Evolutionary conservation across 1,140 invertebrate genomes (phyloP), one percentile per base, ranked within the genome.

Genomic region (Chironomus striatipennis): DNA sequence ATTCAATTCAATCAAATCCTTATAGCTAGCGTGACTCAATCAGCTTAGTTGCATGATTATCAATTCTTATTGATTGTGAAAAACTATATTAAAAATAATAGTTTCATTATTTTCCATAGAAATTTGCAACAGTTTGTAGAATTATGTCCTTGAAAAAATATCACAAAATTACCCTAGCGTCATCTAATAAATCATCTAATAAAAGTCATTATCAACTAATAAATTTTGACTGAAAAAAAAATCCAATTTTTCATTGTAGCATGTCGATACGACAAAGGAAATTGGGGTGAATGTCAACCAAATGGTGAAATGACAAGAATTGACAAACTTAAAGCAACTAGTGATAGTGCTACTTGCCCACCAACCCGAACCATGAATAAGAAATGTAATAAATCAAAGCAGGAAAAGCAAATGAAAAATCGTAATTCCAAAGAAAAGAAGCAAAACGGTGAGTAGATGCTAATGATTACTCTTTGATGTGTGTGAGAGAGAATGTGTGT

Each of bases 261-360:
- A 73, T 95, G 93, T 82, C 89, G 92, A 80, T 95, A 95, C 82
- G 85, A 86, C 74, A 92, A 95, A 79, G 90, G 92, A 75, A 85
- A 90, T 75, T 95, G 93, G 93, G 90, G 90, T 75, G 91, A 94
- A 78, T 95, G 93, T 82, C 91, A 77, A 18, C 47, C 20, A 10
- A 81, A 78, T 42, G 81, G 88, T 76, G 84, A 86, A 80, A 90
- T 91, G 86, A 87, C 86, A 73, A 86, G 90, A 80, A 86, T 86
- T 77, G 89, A 92, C 79, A 90, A 87, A 77, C 79, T 92, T 74
- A 91, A 91, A 78, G 81, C 87, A 42, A 90, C 89, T 79, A 90
- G 89, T 75, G 90, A 91, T 80, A 70, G 65, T 21, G 81, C 88
- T 12, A 86, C 87, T 73, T 92, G 90, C 78, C 89, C 91, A 77